Conservation (phyloP, 2,888 invertebrate genomes). For the Amaurobius ferox region DNA sequence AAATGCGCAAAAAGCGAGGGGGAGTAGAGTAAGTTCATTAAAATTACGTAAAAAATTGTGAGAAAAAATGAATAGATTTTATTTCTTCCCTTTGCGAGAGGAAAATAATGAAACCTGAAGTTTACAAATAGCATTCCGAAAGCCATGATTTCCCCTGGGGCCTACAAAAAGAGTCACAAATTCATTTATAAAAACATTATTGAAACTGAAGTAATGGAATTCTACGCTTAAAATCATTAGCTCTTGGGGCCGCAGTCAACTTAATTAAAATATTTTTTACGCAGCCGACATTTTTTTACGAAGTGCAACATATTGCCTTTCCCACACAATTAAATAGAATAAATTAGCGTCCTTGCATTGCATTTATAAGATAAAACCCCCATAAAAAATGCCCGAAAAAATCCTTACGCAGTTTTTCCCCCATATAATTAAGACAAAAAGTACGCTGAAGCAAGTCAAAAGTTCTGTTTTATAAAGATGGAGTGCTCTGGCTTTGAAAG, state of each 20-base stretch:
- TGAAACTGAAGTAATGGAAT: background rate
- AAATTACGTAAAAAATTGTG: no score
- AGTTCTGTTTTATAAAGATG: background rate
- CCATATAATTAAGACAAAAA: constrained; percentile 45
- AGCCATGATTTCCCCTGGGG: background rate
- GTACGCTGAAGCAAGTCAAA: constrained; percentile 44
- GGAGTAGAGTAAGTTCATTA: no score
- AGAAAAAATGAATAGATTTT: no score
- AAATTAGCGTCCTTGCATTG: constrained; percentile 18
- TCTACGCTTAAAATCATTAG: background rate
- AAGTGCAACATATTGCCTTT: constrained; percentile 30
- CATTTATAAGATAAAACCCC: constrained; percentile 3
- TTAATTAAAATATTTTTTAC: background rate
- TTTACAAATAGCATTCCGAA: no score
- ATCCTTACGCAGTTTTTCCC: constrained; percentile 2
- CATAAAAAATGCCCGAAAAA: constrained; percentile 6
- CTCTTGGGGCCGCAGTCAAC: background rate
- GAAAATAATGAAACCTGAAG: no score
- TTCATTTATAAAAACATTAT: background rate
- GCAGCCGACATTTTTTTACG: constrained; percentile 10
- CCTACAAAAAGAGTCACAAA: background rate
- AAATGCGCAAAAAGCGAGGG: no score
- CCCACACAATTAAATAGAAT: constrained; percentile 48
- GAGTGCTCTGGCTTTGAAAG: background rate
- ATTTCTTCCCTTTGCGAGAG: no score